Base-by-base conservation (phyloP, 2,888 invertebrate species). In the Hylaea fasciaria region DNA sequence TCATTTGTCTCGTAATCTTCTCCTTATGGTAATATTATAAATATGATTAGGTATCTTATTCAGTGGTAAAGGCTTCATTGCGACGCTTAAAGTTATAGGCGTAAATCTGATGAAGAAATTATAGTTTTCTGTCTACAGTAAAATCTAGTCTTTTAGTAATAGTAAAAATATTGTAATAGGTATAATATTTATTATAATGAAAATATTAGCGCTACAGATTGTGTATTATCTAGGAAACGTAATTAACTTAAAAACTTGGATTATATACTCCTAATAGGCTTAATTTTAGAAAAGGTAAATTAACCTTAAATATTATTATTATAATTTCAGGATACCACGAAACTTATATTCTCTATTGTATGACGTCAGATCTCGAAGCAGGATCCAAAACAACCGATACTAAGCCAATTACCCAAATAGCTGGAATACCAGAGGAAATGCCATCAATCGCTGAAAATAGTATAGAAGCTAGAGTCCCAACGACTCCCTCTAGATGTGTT, bases 311-410 rank as follows among this genome's bases (percentile, higher is more conserved):
- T 41, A 11, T 46, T 46, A 57, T 74, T 76, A 11, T 16, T 41
- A 11, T 46, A 45, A 57, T 74, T 76, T 68, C 72, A 77, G 74
- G 62, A 59, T 74, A 69, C 60, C 70, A 69, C 62, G 77, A 80
- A 74, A 83, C 79, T 3, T 82, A 77, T 61, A 66, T 55, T 40
- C 64, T 77, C 13, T 76, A 68, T 67, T 82, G 84, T 56, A 46
- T 70, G 56, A 52, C 68, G 52, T 66, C 73, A 43, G 54, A 70
- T 53, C 50, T 74, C 47, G 64, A 74, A 49, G 54, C 56, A 51
- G 35, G 11, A 32, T 9, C 32, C 32, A 32, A 32, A 44, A 7
- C 32, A 39, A 12, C 13, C 11, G 12, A 7, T 22, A 13, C 32
- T 29, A 43, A 29, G 46, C 11, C 17, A 32, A 16, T 11, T 40